Conservation (phyloP, 2,113 vertebrate species). For the Bujurquina vittata region DNA sequence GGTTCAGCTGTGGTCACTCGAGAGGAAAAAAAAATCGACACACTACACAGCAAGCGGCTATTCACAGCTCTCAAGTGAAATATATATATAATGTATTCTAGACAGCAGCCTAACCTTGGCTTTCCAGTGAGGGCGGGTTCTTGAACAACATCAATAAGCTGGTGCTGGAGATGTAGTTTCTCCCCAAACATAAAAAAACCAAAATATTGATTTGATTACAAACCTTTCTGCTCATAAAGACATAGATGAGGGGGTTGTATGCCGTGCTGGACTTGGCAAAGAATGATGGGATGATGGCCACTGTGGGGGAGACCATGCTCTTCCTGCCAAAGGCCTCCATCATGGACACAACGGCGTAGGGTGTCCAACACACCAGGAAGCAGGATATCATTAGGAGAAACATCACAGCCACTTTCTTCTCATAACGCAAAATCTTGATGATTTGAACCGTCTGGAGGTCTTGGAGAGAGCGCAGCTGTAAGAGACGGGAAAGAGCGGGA, state of each 20-base stretch:
- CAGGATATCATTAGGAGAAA: conserved; percentile 89
- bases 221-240: conserved; percentile 94
- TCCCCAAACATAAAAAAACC: neutral
- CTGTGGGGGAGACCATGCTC: conserved; percentile 85
- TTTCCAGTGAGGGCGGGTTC: neutral
- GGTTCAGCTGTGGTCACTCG: neutral
- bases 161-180: neutral
- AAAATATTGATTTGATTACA: neutral
- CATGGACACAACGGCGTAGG: conserved; percentile 88
- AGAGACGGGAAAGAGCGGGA: conserved; percentile 9
- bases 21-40: neutral
- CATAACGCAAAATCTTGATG: conserved; percentile 89
- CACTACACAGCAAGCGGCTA: neutral
- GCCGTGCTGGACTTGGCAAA: conserved; percentile 91
- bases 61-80: neutral
- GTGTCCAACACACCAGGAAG: conserved; percentile 91
- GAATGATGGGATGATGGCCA: conserved; percentile 88
- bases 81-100: neutral
- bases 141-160: neutral
- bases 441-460: conserved; percentile 91
- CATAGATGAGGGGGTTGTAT: conserved; percentile 91
- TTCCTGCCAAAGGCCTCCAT: conserved; percentile 86
- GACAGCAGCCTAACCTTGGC: neutral
- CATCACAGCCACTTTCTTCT: conserved; percentile 92
- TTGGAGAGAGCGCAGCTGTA: conserved; percentile 87